Evolutionary conservation across 2,113 vertebrate genomes (phyloP).

Genomic region (Pantherophis guttatus): DNA sequence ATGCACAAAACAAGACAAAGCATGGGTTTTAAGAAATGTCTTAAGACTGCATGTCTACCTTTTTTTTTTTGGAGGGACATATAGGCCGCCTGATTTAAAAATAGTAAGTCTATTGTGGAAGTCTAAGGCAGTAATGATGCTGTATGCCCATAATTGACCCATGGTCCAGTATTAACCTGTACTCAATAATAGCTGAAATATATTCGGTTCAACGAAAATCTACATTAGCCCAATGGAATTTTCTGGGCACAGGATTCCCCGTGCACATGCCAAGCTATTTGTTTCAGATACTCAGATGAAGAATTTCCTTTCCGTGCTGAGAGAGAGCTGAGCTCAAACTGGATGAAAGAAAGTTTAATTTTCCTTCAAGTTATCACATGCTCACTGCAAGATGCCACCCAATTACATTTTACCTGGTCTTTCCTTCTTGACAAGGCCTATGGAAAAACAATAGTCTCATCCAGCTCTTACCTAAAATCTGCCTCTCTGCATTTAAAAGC

Average conservation of each 20-base stretch:
- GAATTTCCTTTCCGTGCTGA: not conserved
- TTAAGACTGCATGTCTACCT: not conserved
- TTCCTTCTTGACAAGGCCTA: not conserved
- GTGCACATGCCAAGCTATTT: not conserved
- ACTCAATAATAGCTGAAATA: not conserved
- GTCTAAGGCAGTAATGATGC: not conserved
- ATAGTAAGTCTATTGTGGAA: not conserved
- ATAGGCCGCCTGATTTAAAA: not conserved
- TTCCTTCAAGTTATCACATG: not conserved
- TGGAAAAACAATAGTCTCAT: not conserved
- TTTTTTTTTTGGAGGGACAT: not conserved
- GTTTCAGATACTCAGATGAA: not conserved
- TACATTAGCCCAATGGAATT: not conserved
- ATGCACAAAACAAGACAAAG: not conserved
- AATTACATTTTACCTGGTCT: not conserved
- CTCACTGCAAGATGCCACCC: not conserved
- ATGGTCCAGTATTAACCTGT: not conserved
- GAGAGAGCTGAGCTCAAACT: not conserved
- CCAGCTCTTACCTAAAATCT: not conserved
- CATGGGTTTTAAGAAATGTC: not conserved
- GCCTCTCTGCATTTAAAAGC: not conserved
- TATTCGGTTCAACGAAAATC: not conserved
- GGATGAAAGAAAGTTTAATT: not conserved
- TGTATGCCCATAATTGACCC: no score
- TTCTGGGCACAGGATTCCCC: not conserved